Evolutionary conservation across 64 coral and sea anemone species (phyloP), one percentile per base, ranked within the genome.

Genomic region (Pachyseris speciosa): DNA sequence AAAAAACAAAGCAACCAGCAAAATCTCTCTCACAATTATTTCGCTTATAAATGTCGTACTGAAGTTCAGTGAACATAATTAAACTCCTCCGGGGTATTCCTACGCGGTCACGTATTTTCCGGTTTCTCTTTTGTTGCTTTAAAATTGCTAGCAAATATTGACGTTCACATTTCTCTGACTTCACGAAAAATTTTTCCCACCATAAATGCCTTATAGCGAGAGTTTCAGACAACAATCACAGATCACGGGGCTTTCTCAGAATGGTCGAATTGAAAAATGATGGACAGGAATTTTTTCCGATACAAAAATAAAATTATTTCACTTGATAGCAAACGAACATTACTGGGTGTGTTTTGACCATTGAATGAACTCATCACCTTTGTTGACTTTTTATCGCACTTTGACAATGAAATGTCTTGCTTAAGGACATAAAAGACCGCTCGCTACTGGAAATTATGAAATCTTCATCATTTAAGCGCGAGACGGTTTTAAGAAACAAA

Each of bases 311-410:
- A 0, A 39, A 71, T 40, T 22, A 38, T 36, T 71, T 37, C 17
- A 67, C 64, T 32, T 32, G 10, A 67, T 34, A 67, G 11, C 64
- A 9, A 67, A 3, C 44, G 4, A 20, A 19, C 52, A 20, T 13
- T 67, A 34, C 50, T 12, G 11, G 20, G 34, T 67, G 12, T 34
- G 64, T 67, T 67, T 79, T 81, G 77, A 34, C 26, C 7, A 61
- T 81, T 9, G 19, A 55, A 81, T n/a, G 63, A 81, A 61, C 32
- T 58, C 38, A 81, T 60, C 20, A 81, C 12, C 34, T 34, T 81
- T 63, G 77, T 81, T 60, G 51, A 40, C 53, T 53, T 81, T 61
- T 61, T 53, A 27, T 81, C 51, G 63, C 27, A 34, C 8, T 81
- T 61, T 81, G 19, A 39, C 20, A 37, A 81, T 36, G 28, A 78